These are phyloP conservation scores for Actinemys pallida DNA, from an alignment of 2,113 vertebrate genomes.

Conservation along the genomic window DNA sequence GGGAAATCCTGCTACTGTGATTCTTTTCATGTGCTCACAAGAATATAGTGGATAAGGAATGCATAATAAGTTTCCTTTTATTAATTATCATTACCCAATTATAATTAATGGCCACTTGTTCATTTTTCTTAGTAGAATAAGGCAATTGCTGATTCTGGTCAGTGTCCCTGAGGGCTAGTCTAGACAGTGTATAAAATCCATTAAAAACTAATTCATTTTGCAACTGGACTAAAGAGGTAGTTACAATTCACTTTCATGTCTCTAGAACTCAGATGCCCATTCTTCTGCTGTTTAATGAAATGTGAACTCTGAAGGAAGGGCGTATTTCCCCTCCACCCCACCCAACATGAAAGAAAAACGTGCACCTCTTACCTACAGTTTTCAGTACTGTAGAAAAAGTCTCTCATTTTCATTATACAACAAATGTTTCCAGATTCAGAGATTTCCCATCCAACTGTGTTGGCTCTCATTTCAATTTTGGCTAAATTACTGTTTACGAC, in stretches of 20 bases:
- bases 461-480: neutral
- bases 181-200: neutral
- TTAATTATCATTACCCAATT: constrained; percentile 17
- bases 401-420: neutral
- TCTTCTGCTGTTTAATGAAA: neutral
- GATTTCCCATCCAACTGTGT: neutral
- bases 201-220: neutral
- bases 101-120: constrained; percentile 37
- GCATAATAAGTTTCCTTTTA: constrained; percentile 45
- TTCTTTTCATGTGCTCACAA: neutral
- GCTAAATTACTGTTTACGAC: neutral
- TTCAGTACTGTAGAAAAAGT: neutral
- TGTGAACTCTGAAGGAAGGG: neutral
- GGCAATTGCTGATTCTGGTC: neutral
- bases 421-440: neutral
- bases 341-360: neutral
- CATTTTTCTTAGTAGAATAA: constrained; percentile 8
- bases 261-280: neutral
- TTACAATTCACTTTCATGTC: neutral
- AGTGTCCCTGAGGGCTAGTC: neutral
- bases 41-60: neutral
- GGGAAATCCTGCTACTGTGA: constrained; percentile 6
- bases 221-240: neutral
- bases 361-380: constrained; percentile 38
- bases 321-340: neutral